These are phyloP conservation scores for Empidonax alnorum DNA, from an alignment of 2,113 vertebrate genomes.

Conservation along the genomic window DNA sequence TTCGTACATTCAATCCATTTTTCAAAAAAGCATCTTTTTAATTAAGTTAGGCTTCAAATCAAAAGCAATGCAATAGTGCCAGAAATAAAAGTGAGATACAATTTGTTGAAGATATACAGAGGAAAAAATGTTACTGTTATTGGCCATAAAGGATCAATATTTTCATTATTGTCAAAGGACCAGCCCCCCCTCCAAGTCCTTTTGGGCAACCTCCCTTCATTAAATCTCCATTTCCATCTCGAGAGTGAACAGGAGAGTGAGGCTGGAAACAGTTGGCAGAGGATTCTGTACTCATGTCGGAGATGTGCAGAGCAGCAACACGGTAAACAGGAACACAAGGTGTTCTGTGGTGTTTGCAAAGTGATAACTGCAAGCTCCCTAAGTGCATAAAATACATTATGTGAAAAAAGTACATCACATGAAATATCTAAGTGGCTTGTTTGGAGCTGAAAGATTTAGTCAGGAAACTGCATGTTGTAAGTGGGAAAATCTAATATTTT, in stretches of 20 bases:
- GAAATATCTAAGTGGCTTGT: not conserved
- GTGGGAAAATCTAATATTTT: not conserved
- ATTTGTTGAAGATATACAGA: not conserved
- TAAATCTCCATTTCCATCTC: not conserved
- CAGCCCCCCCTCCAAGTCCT: not conserved
- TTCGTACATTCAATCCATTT: not conserved
- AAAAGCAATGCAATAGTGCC: not conserved
- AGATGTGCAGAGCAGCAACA: not conserved
- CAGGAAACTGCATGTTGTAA: not conserved
- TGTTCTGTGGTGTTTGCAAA: not conserved
- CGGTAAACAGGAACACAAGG: not conserved
- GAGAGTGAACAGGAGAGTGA: not conserved
- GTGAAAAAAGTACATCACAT: not conserved
- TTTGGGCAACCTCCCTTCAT: not conserved
- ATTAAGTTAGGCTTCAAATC: not conserved
- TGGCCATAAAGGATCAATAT: not conserved
- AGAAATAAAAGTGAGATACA: not conserved
- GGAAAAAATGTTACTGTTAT: not conserved
- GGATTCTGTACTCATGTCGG: accelerated
- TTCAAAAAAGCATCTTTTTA: not conserved
- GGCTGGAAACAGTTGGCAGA: not conserved
- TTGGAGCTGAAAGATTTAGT: not conserved
- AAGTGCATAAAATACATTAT: not conserved
- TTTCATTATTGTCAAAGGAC: not conserved
- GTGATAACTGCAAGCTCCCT: not conserved